phyloP scores from a whole-genome alignment of 30 jellyfish, hydroid and myxozoan species.

The Aurelia coerulea region DNA sequence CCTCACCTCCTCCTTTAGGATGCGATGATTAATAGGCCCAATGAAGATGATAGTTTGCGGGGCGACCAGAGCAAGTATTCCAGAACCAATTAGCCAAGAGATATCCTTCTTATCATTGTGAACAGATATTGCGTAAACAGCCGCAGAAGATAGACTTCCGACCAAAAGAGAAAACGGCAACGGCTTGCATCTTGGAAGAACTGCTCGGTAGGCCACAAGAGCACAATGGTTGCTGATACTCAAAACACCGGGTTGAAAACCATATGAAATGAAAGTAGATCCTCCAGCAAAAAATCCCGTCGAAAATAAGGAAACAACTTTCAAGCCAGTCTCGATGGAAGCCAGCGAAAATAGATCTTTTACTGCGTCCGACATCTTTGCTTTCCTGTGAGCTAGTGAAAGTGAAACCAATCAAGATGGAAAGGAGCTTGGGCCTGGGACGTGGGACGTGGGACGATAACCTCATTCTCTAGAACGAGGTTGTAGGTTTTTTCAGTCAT shows the following conservation, averaged over 20 bases:
- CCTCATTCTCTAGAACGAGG: too few relatives aligned
- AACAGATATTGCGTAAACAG: conserved; percentile 41
- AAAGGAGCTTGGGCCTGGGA: too few relatives aligned
- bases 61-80: conserved; percentile 38
- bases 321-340: conserved; percentile 49
- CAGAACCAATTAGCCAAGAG: conserved; percentile 48
- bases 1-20: conserved; percentile 39
- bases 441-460: too few relatives aligned
- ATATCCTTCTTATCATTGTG: conserved; percentile 12
- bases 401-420: too few relatives aligned
- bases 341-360: conserved; percentile 28
- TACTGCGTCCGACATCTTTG: conserved; percentile 26
- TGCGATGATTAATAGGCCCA: conserved; percentile 50
- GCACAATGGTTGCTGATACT: conserved; percentile 72
- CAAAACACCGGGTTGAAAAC: conserved; percentile 63
- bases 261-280: conserved; percentile 51
- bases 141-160: conserved; percentile 57
- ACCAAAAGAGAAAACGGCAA: conserved; percentile 30
- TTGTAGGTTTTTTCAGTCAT: too few relatives aligned
- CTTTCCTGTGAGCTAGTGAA: too few relatives aligned
- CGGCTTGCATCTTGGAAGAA: conserved; percentile 46
- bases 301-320: conserved; percentile 42
- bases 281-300: conserved; percentile 74
- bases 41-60: conserved; percentile 49
- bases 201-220: conserved; percentile 52